Evolutionary conservation across 2,888 invertebrate species (phyloP).

Genomic region (Tetranychus truncatus): DNA sequence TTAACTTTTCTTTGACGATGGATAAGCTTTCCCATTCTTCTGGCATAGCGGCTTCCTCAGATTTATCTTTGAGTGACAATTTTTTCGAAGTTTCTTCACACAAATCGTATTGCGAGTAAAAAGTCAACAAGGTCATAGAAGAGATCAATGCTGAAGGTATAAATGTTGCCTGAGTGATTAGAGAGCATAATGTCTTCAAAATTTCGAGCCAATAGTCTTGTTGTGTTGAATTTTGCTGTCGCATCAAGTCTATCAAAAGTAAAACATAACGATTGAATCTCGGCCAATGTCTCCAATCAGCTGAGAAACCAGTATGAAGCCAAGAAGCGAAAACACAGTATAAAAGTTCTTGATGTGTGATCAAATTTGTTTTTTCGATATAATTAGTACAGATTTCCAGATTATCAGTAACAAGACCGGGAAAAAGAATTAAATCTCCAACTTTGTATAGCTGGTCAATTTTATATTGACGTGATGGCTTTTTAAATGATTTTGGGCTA

Average conservation of each 20-base stretch:
- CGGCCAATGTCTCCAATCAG: slow-evolving; percentile 17
- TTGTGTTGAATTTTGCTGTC: background rate
- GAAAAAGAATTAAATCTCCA: background rate
- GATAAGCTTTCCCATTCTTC: slow-evolving; percentile 63
- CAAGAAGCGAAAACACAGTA: slow-evolving; percentile 16
- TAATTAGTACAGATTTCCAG: background rate
- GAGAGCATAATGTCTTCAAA: background rate
- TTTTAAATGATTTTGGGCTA: too few relatives aligned
- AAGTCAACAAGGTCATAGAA: background rate
- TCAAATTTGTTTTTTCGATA: slow-evolving; percentile 11
- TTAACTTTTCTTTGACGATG: slow-evolving; percentile 69
- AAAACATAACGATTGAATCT: slow-evolving; percentile 3
- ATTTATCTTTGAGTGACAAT: background rate
- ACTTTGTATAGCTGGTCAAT: background rate
- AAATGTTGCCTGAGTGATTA: background rate
- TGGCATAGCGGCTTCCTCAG: slow-evolving; percentile 5
- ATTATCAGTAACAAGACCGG: background rate
- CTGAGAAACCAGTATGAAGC: slow-evolving; percentile 14
- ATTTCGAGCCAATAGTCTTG: background rate
- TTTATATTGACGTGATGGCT: background rate
- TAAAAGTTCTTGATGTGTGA: background rate
- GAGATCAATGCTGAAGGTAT: background rate
- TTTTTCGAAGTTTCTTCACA: slow-evolving; percentile 2
- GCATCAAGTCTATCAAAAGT: background rate
- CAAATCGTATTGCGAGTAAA: background rate